Percentiles rank a stretch among this genome's conserved stretches.
These are phyloP conservation scores for Rhynchonycteris naso DNA, from an alignment of 2,797 vertebrate genomes.

Conservation along the genomic window DNA sequence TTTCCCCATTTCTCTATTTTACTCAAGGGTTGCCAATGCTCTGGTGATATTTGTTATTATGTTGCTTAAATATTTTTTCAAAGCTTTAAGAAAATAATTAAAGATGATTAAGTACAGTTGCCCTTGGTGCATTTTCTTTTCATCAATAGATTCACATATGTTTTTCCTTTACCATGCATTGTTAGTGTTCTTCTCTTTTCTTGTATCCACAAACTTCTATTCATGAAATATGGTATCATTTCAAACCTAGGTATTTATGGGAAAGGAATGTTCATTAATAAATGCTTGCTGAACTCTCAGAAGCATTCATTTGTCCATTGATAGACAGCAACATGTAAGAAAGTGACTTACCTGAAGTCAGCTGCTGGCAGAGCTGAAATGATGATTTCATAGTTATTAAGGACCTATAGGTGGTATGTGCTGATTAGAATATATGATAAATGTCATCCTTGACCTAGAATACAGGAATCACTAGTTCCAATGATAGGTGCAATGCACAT, in stretches of 20 bases:
- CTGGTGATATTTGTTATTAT: neutral
- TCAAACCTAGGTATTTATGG: neutral
- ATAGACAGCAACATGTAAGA: neutral
- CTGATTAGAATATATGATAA: neutral
- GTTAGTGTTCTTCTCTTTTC: neutral
- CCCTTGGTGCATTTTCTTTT: neutral
- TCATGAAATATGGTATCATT: neutral
- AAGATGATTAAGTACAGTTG: neutral
- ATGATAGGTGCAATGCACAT: neutral
- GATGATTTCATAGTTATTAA: conserved; percentile 13
- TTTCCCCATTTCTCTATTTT: neutral
- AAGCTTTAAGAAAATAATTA: neutral
- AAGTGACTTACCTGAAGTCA: neutral
- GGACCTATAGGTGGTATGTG: neutral
- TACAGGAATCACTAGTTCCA: neutral
- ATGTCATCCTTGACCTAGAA: neutral
- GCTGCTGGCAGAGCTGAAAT: neutral
- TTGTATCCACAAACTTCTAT: neutral
- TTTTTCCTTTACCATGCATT: neutral
- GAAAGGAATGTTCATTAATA: neutral
- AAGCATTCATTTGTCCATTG: neutral
- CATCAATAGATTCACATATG: neutral
- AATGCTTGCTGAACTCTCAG: neutral
- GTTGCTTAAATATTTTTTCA: neutral
- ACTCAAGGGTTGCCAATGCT: neutral